A percentile compares a stretch with the other conserved stretches of the same genome.
These are phyloP conservation scores for Mythimna ferrago DNA, from an alignment of 2,888 invertebrate genomes.

Conservation along the genomic window DNA sequence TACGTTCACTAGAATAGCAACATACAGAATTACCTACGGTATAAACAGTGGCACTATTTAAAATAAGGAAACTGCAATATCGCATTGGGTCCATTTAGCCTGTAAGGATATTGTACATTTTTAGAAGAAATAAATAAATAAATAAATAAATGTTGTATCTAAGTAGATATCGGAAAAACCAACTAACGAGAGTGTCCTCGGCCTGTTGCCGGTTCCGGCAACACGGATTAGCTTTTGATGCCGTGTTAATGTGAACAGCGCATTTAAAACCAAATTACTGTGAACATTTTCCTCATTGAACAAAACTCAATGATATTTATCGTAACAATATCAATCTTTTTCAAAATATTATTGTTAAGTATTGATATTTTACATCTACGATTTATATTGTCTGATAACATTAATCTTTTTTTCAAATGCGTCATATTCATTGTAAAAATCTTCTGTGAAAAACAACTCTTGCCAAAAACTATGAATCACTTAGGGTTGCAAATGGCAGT, in stretches of 20 bases:
- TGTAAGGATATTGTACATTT: too few relatives aligned
- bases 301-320: background rate
- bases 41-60: too few relatives aligned
- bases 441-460: slow-evolving; percentile 17
- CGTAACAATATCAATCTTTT: slow-evolving; percentile 3
- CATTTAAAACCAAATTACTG: slow-evolving; percentile 2
- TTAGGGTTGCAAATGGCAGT: slow-evolving; percentile 12
- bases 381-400: background rate
- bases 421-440: background rate
- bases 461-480: slow-evolving; percentile 45
- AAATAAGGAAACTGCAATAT: too few relatives aligned
- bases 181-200: background rate
- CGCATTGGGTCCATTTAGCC: too few relatives aligned
- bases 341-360: background rate
- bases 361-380: background rate
- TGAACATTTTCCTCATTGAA: background rate
- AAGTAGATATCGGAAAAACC: slow-evolving; percentile 10
- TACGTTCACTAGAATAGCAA: too few relatives aligned
- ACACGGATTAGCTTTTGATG: slow-evolving; percentile 24
- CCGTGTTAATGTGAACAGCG: background rate
- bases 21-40: too few relatives aligned
- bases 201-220: background rate
- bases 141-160: too few relatives aligned
- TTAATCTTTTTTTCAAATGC: background rate
- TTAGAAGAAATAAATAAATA: too few relatives aligned